phyloP scores from a whole-genome alignment of 92 coral and sea anemone species.

The Epizoanthus stellaris region DNA sequence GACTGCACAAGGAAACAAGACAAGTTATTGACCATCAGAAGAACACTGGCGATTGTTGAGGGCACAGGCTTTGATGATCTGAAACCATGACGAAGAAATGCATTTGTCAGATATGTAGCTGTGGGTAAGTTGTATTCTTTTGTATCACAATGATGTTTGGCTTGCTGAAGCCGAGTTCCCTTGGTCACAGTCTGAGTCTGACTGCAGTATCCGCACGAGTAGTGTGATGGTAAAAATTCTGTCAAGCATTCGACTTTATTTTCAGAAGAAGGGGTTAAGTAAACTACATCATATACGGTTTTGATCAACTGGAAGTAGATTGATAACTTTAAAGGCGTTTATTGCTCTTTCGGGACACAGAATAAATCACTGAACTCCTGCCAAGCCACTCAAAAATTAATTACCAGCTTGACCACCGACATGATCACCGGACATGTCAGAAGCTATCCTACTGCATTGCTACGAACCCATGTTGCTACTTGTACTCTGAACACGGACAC shows the following conservation, averaged over 20 bases:
- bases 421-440: too few species aligned
- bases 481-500: too few species aligned
- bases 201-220: not conserved
- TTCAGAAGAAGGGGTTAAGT: not conserved
- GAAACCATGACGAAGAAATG: slow-evolving; percentile 86
- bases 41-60: not conserved
- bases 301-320: slow-evolving; percentile 13
- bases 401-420: too few species aligned
- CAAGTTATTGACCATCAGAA: not conserved
- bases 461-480: too few species aligned
- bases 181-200: not conserved
- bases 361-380: not conserved
- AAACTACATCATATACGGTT: not conserved
- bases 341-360: slow-evolving; percentile 32
- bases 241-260: not conserved
- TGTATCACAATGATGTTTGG: not conserved
- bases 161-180: not conserved
- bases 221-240: not conserved
- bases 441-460: too few species aligned
- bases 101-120: slow-evolving; percentile 93
- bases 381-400: too few species aligned
- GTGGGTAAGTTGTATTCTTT: slow-evolving; percentile 83
- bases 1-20: slow-evolving; percentile 12
- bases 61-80: not conserved
- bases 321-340: slow-evolving; percentile 30